phyloP scores from a whole-genome alignment of 2,797 vertebrate genomes.

The Micromesistius poutassou region DNA sequence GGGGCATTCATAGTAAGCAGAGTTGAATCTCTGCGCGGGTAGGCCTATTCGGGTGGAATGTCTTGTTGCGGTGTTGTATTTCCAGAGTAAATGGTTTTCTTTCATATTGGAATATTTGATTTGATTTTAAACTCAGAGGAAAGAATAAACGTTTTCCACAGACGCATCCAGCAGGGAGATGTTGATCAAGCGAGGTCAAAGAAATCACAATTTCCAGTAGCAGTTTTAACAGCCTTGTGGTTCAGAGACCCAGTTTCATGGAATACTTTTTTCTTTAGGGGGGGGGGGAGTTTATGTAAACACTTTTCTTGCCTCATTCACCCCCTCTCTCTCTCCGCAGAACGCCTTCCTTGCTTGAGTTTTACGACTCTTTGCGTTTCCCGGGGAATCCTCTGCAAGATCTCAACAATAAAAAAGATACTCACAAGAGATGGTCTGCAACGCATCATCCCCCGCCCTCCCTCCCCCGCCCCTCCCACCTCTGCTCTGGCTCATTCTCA shows the following conservation, averaged over 20 bases:
- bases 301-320: slow-evolving; percentile 34
- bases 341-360: background rate
- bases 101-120: background rate
- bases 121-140: background rate
- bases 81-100: background rate
- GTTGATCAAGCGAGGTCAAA: background rate
- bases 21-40: slow-evolving; percentile 16
- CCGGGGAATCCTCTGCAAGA: slow-evolving; percentile 60
- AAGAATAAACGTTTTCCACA: background rate
- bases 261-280: slow-evolving; percentile 15
- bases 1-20: slow-evolving; percentile 41
- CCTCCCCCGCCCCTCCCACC: no score
- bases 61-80: slow-evolving; percentile 9
- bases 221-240: slow-evolving; percentile 27
- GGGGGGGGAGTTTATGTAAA: slow-evolving; percentile 44
- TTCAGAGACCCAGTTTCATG: slow-evolving; percentile 48
- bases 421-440: slow-evolving; percentile 26
- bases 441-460: background rate
- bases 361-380: slow-evolving; percentile 52
- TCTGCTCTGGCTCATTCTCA: slow-evolving; percentile 6
- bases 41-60: background rate
- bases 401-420: slow-evolving; percentile 54
- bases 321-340: slow-evolving; percentile 54
- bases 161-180: background rate
- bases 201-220: slow-evolving; percentile 20